Evolutionary conservation across 2,113 vertebrate species (phyloP), one percentile per base, ranked within the genome.

Genomic region (Phaetusa simplex): DNA sequence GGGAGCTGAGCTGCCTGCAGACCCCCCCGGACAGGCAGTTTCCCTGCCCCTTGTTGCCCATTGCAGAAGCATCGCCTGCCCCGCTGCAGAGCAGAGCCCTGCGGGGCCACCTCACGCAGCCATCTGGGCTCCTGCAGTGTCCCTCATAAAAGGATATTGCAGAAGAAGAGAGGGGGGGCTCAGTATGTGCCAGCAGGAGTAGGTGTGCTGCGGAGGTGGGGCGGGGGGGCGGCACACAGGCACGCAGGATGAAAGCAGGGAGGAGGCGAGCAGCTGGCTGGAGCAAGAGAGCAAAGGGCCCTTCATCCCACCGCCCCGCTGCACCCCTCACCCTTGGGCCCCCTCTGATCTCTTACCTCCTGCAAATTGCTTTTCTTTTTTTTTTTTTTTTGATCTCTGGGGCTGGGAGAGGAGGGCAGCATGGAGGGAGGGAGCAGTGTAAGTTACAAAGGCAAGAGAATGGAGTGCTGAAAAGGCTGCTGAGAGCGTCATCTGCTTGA

Each of bases 341-440:
- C 65, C 82, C 56, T 90, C 84, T 95, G 95, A 95, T 96, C 96
- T 96, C 93, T 81, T 92, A 56, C 93, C 96, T 96, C 74, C 74
- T 32, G 66, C 82, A 84, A 77, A 88, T 80, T n/a, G 42, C 56
- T 95, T 93, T 82, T 90, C 30, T 18, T 50, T 59, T 81, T 84
- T 42, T 18, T 50, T 59, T 81, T 84, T 42, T 53, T 81, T 58
- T 71, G 40, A 34, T 90, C 82, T 82, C 45, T 42, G 17, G 52
- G 62, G 26, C 80, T 43, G 11, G 16, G 32, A 77, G 81, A 66
- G 50, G 36, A 77, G 76, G 24, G 6, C 38, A 26, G 65, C 11
- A 4, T 2, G 6, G 30, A 65, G 62, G 70, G 43, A 79, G 29
- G 85, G 66, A 85, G 55, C 26, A 53, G n/a, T 34, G 3, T 52